phyloP scores from a whole-genome alignment of 2,888 invertebrate species.

The Pteria penguin region DNA sequence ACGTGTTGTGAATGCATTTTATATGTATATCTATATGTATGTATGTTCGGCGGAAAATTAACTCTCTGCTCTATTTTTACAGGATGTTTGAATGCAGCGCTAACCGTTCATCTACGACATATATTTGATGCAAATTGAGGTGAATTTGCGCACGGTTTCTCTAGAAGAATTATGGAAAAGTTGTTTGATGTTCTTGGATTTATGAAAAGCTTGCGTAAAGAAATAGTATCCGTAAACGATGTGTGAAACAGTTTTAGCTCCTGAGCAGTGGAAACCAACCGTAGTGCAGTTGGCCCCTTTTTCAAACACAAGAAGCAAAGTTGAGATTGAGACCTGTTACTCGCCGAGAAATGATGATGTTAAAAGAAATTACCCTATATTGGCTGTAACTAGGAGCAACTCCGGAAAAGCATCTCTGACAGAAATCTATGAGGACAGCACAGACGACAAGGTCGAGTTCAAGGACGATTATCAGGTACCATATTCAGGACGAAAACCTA shows the following conservation, averaged over 20 bases:
- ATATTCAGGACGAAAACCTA: conserved; percentile 31
- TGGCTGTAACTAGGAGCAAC: conserved; percentile 54
- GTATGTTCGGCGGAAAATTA: no score
- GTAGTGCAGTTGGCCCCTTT: conserved; percentile 68
- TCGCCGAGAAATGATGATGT: conserved; percentile 11
- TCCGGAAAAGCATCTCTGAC: conserved; percentile 37
- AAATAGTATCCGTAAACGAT: no score
- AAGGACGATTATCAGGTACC: conserved; percentile 29
- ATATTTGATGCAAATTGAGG: no score
- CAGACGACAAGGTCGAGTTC: not conserved
- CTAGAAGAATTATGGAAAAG: no score
- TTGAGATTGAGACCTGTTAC: not conserved
- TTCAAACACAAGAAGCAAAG: conserved; percentile 58
- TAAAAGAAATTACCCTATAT: conserved; percentile 49
- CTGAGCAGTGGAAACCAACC: conserved; percentile 65
- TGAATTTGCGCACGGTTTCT: no score
- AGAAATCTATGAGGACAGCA: not conserved
- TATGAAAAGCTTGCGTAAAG: no score
- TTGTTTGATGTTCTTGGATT: no score
- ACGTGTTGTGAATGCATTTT: no score
- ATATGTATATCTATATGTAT: no score
- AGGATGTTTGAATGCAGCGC: no score
- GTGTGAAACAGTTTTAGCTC: conserved; percentile 61
- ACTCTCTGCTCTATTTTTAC: no score
- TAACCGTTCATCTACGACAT: no score